Evolutionary conservation across 2,888 invertebrate species (phyloP).

Genomic region (Diplolepis rosae): DNA sequence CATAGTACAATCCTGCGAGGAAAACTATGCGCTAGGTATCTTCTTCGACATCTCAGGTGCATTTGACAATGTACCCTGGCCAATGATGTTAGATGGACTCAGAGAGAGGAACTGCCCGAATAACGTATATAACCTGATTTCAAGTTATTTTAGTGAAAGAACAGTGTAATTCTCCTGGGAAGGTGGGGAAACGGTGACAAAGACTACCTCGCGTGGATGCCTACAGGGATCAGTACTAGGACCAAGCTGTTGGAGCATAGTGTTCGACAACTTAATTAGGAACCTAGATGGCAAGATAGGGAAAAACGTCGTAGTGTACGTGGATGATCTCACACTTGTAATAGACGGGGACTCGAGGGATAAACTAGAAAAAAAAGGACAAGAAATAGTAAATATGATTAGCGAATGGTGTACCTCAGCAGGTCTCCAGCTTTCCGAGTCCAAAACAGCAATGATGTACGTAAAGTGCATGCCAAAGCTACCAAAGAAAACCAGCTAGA

Average conservation of each 20-base stretch:
- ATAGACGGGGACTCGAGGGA: conserved; percentile 28
- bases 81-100: no score
- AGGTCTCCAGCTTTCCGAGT: conserved; percentile 29
- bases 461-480: no score
- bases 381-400: conserved; percentile 30
- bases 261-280: not conserved
- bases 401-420: not conserved
- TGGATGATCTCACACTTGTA: conserved; percentile 38
- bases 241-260: not conserved
- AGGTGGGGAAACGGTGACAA: conserved; percentile 28
- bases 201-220: conserved; percentile 32
- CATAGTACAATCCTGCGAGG: no score
- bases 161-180: conserved; percentile 1
- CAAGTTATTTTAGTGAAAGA: conserved; percentile 37
- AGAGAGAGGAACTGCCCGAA: no score
- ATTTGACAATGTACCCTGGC: no score
- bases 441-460: no score
- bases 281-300: not conserved
- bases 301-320: conserved; percentile 40
- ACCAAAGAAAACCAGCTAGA: no score
- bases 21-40: no score
- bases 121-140: conserved; percentile 38
- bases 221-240: not conserved
- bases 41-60: no score
- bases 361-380: conserved; percentile 30